A percentile compares a stretch with the other conserved stretches of the same genome.
Evolutionary conservation across 92 coral and sea anemone species (phyloP).

Genomic region (Parazoanthus atlanticus): DNA sequence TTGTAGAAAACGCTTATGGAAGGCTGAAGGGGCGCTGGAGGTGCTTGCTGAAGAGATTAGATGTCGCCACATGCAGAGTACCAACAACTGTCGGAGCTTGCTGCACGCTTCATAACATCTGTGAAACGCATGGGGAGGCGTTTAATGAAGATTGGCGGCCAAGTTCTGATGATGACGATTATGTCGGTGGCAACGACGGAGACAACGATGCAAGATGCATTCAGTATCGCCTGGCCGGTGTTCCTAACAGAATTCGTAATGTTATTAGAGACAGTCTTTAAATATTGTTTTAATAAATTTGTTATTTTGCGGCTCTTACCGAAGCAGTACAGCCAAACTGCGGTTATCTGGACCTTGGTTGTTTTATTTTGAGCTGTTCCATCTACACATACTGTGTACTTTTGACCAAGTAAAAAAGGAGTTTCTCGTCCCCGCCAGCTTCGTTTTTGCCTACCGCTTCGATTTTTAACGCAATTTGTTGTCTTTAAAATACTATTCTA

Average conservation of each 20-base stretch:
- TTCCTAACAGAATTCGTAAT: not conserved
- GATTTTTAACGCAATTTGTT: not conserved
- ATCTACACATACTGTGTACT: not conserved
- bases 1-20: slow-evolving; percentile 50
- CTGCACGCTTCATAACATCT: slow-evolving; percentile 55
- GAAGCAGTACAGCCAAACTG: not conserved
- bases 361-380: not conserved
- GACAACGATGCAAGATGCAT: not conserved
- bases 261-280: slow-evolving; percentile 1
- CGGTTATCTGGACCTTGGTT: not conserved
- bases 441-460: not conserved
- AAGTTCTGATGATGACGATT: slow-evolving; percentile 31
- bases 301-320: slow-evolving; percentile 2
- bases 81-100: slow-evolving; percentile 42
- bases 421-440: slow-evolving; percentile 3
- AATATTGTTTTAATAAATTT: not conserved
- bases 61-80: slow-evolving; percentile 29
- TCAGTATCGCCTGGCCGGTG: slow-evolving; percentile 3
- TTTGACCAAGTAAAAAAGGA: not conserved
- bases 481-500: not conserved
- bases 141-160: slow-evolving; percentile 52
- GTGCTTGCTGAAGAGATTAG: slow-evolving; percentile 48
- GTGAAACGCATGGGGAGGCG: slow-evolving; percentile 41
- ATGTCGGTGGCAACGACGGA: not conserved
- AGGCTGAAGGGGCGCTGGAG: slow-evolving; percentile 56